Percentiles rank a stretch among this genome's conserved stretches.
phyloP scores from a whole-genome alignment of 1,140 invertebrate species.

The Delia radicum region DNA sequence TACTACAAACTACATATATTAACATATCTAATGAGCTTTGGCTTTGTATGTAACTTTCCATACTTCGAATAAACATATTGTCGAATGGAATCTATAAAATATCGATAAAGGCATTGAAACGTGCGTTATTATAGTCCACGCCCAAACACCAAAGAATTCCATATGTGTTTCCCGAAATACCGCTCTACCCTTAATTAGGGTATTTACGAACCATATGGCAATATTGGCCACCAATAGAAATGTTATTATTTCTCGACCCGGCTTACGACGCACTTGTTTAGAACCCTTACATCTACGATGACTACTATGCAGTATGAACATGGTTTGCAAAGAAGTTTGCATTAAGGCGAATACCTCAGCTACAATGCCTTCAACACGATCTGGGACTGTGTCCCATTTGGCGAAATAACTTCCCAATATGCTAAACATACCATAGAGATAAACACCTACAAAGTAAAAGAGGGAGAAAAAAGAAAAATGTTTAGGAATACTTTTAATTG shows the following conservation, averaged over 20 bases:
- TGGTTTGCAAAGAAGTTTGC: slow-evolving; percentile 74
- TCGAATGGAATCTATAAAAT: slow-evolving; percentile 89
- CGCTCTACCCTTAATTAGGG: slow-evolving; percentile 78
- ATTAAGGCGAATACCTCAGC: slow-evolving; percentile 65
- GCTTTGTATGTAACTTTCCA: slow-evolving; percentile 91
- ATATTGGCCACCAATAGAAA: slow-evolving; percentile 83
- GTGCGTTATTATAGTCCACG: slow-evolving; percentile 85
- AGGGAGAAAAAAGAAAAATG: neutral
- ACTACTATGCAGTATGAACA: slow-evolving; percentile 83
- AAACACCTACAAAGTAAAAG: slow-evolving; percentile 67
- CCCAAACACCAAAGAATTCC: slow-evolving; percentile 78
- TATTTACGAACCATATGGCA: slow-evolving; percentile 84
- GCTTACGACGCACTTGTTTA: slow-evolving; percentile 68
- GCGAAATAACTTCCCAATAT: slow-evolving; percentile 78
- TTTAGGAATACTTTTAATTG: neutral
- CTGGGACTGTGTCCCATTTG: slow-evolving; percentile 60
- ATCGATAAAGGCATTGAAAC: slow-evolving; percentile 83
- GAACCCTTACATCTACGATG: slow-evolving; percentile 66
- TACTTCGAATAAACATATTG: slow-evolving; percentile 93
- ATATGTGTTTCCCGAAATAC: slow-evolving; percentile 78
- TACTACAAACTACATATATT: too few species aligned
- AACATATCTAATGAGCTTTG: slow-evolving; percentile 41
- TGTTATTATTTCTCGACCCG: slow-evolving; percentile 79
- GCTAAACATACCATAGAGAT: slow-evolving; percentile 85
- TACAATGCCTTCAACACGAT: slow-evolving; percentile 60